Evolutionary conservation across 2,797 vertebrate genomes (phyloP).

Genomic region (Micrastur ruficollis): DNA sequence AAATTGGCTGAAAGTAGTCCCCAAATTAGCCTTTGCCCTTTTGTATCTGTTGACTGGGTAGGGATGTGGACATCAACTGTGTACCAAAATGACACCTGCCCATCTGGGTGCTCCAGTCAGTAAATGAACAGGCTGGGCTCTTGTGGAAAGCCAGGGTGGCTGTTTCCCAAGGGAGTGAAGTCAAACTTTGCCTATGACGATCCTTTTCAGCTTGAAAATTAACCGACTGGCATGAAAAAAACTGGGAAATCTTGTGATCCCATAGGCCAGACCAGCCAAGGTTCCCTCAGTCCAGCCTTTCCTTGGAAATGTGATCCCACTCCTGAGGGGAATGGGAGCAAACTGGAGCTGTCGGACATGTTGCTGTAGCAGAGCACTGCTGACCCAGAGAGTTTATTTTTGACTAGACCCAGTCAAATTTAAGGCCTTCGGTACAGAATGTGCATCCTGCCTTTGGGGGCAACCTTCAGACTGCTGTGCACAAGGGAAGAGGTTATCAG

Average conservation of each 20-base stretch:
- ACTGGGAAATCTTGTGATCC: neutral
- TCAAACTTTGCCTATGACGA: neutral
- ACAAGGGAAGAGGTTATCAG: neutral
- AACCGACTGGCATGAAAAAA: neutral
- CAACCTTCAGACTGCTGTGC: neutral
- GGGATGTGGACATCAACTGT: neutral
- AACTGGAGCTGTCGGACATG: neutral
- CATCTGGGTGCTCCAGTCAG: neutral
- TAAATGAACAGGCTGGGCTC: neutral
- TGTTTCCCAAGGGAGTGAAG: neutral
- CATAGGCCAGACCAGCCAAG: neutral
- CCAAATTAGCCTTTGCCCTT: neutral
- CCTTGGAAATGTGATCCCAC: accelerated
- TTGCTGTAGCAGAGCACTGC: neutral
- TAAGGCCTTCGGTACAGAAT: neutral
- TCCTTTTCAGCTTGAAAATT: neutral
- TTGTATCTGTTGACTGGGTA: neutral
- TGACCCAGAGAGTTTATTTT: neutral
- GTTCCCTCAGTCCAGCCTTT: neutral
- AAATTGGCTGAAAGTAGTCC: neutral
- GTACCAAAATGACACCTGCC: neutral
- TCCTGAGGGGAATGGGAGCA: neutral
- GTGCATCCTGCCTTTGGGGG: neutral
- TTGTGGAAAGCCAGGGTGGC: neutral
- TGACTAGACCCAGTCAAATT: neutral